Evolutionary conservation across 2,797 vertebrate species (phyloP), one percentile per base, ranked within the genome.

Genomic region (Mycteria americana): DNA sequence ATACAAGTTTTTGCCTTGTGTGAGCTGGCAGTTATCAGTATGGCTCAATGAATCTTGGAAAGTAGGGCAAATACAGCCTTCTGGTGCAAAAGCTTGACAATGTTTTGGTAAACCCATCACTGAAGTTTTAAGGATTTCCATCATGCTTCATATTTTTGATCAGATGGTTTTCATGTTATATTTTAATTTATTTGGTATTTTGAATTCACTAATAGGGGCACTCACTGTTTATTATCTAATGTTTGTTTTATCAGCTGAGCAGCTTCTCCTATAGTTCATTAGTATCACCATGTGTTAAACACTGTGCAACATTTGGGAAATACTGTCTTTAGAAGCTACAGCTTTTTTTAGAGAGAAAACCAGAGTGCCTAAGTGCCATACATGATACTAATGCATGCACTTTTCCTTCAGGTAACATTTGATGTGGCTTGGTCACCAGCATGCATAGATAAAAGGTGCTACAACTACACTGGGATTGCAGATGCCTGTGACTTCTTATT

Each of bases 351-450:
- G 70, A 70, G 30, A 53, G 6, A 37, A 89, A 78, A 43, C 23
- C 65, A 54, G n/a, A 74, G 51, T 9, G 3, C 45, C 22, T 21
- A 6, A 43, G 43, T 37, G 80, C 77, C 15, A 7, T 54, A 30
- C 35, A 43, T 3, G 3, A 7, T 48, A 51, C 57, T 81, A 85
- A 68, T 7, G 24, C 69, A n/a, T 54, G 22, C 17, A 3, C 89
- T 94, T 95, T 46, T 88, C 84, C 75, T 84, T 19, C 96, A 99
- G 99, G 99, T 99, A 59, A 99, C 99, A 0, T 99, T 99, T 97
- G 99, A 99, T 92, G 99, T 99, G 67, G 98, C 99, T 92, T 99
- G 99, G 99, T 99, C 99, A 84, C 99, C 99, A 79, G 97, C 98
- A 56, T 98, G 98, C 78, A 98, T 99, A 50, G 99, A 99, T 91